Conservation (phyloP, 2,797 vertebrate species). For the Labeo calbasu region DNA sequence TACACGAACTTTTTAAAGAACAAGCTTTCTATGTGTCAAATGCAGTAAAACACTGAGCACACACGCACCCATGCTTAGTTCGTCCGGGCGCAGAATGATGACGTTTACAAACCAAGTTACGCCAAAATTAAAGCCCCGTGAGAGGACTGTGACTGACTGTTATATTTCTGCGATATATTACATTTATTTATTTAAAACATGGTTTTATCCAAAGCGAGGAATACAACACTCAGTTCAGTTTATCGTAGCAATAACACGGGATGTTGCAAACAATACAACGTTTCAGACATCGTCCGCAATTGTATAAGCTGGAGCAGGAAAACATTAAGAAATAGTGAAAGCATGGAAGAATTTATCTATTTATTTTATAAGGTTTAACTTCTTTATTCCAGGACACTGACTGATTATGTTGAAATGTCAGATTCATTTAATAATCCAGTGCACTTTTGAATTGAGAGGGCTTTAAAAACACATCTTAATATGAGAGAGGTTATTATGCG, state of each 20-base stretch:
- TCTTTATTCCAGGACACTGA: not conserved
- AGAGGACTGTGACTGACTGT: not conserved
- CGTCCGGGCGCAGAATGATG: constrained; percentile 18
- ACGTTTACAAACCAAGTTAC: not conserved
- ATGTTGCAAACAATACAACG: not conserved
- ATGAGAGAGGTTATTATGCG: not conserved
- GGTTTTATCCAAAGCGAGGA: too few species aligned
- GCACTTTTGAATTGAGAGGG: not conserved
- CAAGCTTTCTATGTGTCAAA: not conserved
- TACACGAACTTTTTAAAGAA: not conserved
- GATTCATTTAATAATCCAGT: not conserved
- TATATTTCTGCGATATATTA: not conserved
- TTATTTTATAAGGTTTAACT: not conserved
- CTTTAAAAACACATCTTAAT: not conserved
- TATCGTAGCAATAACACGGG: not conserved
- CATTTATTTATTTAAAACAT: not conserved
- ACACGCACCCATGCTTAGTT: not conserved
- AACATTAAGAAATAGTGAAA: not conserved
- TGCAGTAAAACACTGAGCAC: not conserved
- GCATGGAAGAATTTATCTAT: too few species aligned
- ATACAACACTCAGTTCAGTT: not conserved
- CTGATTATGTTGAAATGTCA: not conserved
- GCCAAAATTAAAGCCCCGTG: constrained; percentile 35
- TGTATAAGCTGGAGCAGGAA: not conserved
- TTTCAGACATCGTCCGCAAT: not conserved